phyloP scores from a whole-genome alignment of 37 sponge, comb jelly and placozoan species.

The Agelas oroides region DNA sequence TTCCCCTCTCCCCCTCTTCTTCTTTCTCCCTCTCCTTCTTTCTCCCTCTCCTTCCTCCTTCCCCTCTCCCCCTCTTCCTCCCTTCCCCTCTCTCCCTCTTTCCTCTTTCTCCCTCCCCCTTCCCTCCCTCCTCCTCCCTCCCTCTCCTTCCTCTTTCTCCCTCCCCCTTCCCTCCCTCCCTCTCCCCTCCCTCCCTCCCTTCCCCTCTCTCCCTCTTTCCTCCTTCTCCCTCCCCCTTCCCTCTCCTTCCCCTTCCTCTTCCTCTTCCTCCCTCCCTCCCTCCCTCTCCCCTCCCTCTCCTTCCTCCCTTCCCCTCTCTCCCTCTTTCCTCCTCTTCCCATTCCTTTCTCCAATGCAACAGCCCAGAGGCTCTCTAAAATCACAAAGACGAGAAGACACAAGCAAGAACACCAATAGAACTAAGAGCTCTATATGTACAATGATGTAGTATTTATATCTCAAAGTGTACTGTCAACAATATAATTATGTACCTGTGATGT shows the following conservation, averaged over 20 bases:
- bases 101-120: neutral
- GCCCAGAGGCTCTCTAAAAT: too few relatives aligned
- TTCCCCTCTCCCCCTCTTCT: too few relatives aligned
- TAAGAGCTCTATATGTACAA: too few relatives aligned
- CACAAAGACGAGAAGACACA: too few relatives aligned
- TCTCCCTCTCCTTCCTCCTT: neutral
- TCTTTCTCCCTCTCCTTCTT: neutral
- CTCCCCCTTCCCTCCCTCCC: neutral
- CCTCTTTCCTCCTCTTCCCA: neutral
- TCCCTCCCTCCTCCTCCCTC: too few relatives aligned
- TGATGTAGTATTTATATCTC: neutral
- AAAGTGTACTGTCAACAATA: neutral
- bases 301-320: neutral
- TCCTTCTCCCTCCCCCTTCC: neutral
- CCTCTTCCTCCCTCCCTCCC: neutral
- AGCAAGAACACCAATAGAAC: too few relatives aligned
- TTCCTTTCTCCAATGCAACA: too few relatives aligned
- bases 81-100: neutral
- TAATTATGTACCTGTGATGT: too few relatives aligned
- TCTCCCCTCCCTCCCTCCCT: neutral
- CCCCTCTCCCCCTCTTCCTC: neutral
- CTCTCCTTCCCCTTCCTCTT: neutral
- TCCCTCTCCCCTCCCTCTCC: neutral
- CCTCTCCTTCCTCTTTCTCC: neutral
- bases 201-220: neutral